Conservation (phyloP, 2,797 vertebrate species). For the Cryptoprocta ferox region DNA sequence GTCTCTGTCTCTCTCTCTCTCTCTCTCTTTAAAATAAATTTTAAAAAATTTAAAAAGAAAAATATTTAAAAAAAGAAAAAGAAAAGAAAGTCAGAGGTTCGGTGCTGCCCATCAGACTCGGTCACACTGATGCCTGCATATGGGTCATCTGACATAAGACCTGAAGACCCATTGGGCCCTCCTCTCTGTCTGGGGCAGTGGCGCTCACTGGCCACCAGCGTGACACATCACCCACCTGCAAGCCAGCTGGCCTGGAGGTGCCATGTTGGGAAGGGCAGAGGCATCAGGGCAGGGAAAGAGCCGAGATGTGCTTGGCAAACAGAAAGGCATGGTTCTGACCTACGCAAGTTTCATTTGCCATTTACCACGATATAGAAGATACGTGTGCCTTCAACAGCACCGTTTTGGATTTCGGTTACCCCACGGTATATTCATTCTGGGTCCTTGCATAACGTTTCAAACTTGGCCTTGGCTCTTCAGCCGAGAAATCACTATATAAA, state of each 20-base stretch:
- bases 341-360: background rate
- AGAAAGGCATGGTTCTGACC: background rate
- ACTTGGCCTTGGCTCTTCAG: too few species aligned
- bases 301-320: background rate
- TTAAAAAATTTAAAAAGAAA: too few species aligned
- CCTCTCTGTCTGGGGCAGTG: rapidly evolving
- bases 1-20: too few species aligned
- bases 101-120: background rate
- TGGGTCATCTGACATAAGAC: too few species aligned
- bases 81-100: background rate
- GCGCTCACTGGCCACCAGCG: background rate
- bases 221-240: background rate
- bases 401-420: background rate
- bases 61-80: too few species aligned
- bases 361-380: background rate
- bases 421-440: background rate
- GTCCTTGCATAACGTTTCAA: too few species aligned
- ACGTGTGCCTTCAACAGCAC: background rate
- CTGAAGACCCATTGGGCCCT: rapidly evolving
- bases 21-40: too few species aligned
- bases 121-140: background rate
- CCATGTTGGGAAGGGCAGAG: too few species aligned
- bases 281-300: background rate
- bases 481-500: too few species aligned
- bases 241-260: background rate